Percentiles rank a stretch among this genome's conserved stretches.
Conservation (phyloP, 1,140 invertebrate genomes). For the Drosophila teissieri region DNA sequence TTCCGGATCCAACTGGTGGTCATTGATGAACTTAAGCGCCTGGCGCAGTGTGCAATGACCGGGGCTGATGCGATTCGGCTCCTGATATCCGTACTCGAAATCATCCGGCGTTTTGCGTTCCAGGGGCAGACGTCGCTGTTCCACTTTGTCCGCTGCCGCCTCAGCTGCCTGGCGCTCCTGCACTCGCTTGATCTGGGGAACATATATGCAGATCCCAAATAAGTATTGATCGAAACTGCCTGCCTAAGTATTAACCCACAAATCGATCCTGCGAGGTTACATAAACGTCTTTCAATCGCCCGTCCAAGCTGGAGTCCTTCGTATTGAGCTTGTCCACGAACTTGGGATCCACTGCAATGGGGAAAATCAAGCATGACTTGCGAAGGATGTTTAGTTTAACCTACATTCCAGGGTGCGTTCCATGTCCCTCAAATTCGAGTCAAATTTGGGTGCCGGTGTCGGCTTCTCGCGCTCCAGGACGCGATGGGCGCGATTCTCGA, state of each 20-base stretch:
- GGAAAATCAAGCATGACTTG: conserved; percentile 1
- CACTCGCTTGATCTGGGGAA: conserved; percentile 55
- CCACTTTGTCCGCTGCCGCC: conserved; percentile 11
- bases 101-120: conserved; percentile 77
- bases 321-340: conserved; percentile 86
- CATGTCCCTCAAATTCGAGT: conserved; percentile 86
- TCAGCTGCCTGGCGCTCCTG: conserved; percentile 56
- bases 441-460: conserved; percentile 87
- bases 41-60: conserved; percentile 86
- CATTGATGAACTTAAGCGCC: conserved; percentile 87
- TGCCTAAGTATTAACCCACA: conserved; percentile 53
- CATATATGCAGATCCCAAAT: background rate
- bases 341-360: conserved; percentile 86
- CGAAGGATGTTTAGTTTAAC: background rate
- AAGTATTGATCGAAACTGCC: background rate
- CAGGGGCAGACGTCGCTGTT: conserved; percentile 59
- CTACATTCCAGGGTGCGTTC: conserved; percentile 87
- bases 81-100: conserved; percentile 86
- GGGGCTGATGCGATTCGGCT: conserved; percentile 85
- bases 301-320: conserved; percentile 87
- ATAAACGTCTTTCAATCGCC: conserved; percentile 89
- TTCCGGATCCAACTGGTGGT: conserved; percentile 87
- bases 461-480: conserved; percentile 89
- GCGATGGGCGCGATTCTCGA: conserved; percentile 89
- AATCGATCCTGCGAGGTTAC: conserved; percentile 87